Percentiles rank a stretch among this genome's conserved stretches.
Conservation (phyloP, 2,797 vertebrate species). For the Epinephelus coioides region DNA sequence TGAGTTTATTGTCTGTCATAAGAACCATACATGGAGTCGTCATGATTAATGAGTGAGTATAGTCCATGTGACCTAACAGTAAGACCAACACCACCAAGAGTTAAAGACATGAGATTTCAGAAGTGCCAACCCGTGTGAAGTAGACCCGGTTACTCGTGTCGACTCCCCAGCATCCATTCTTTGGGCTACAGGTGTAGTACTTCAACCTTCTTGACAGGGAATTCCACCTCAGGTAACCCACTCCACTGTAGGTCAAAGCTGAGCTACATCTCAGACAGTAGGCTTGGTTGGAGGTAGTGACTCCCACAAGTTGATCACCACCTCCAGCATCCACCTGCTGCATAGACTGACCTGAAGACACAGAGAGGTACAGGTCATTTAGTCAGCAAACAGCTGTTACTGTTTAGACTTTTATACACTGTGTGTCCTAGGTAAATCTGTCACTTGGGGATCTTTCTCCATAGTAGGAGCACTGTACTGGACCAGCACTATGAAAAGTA, state of each 20-base stretch:
- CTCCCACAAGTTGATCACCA: constrained; percentile 38
- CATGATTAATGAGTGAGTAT: neutral
- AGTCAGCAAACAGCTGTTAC: neutral
- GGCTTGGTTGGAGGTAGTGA: fast-evolving
- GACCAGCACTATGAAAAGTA: neutral
- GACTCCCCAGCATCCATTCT: constrained; percentile 63
- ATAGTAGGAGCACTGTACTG: neutral
- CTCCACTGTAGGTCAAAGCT: fast-evolving
- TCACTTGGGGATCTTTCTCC: too few relatives aligned
- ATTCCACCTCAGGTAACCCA: neutral
- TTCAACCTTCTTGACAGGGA: neutral
- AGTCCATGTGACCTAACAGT: neutral
- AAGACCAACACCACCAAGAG: neutral
- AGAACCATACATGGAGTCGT: neutral
- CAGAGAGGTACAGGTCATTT: neutral
- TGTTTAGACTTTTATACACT: too few relatives aligned
- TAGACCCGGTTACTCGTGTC: neutral
- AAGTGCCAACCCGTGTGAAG: constrained; percentile 28
- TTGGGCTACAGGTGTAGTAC: constrained; percentile 61
- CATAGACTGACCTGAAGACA: neutral
- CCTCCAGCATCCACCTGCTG: constrained; percentile 70
- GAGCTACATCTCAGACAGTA: constrained; percentile 31
- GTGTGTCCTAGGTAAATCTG: neutral
- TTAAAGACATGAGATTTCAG: neutral
- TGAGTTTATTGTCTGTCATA: neutral